Conservation (phyloP, 2,113 vertebrate species). For the Arvicanthis niloticus region DNA sequence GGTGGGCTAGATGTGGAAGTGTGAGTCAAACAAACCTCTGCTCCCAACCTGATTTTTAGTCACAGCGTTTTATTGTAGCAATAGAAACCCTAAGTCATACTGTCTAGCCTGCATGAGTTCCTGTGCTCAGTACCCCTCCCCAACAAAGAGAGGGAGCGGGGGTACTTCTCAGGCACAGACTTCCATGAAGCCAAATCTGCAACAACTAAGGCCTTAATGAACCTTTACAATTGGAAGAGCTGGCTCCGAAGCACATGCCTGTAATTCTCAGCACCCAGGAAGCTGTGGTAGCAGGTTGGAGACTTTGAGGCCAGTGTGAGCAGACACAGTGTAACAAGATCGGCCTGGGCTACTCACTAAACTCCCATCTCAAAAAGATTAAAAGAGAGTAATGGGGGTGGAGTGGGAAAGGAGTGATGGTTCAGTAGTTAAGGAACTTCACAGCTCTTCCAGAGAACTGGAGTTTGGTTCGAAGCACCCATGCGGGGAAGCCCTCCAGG, state of each 20-base stretch:
- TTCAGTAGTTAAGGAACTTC: not conserved
- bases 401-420: not conserved
- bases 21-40: not conserved
- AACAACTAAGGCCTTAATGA: conserved; percentile 35
- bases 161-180: not conserved
- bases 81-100: not conserved
- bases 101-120: not conserved
- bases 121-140: not conserved
- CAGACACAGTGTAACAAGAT: not conserved
- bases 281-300: not conserved
- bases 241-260: too few relatives aligned
- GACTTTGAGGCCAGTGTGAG: not conserved
- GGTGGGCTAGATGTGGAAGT: not conserved
- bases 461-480: not conserved
- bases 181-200: conserved; percentile 7
- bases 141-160: not conserved
- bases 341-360: not conserved
- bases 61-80: not conserved
- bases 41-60: not conserved
- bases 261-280: not conserved
- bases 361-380: not conserved
- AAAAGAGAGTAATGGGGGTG: not conserved
- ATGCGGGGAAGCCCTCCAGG: not conserved
- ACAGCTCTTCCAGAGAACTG: not conserved
- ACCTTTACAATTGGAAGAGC: not conserved